Evolutionary conservation across 92 coral and sea anemone species (phyloP).

Genomic region (Actinernus sp.): DNA sequence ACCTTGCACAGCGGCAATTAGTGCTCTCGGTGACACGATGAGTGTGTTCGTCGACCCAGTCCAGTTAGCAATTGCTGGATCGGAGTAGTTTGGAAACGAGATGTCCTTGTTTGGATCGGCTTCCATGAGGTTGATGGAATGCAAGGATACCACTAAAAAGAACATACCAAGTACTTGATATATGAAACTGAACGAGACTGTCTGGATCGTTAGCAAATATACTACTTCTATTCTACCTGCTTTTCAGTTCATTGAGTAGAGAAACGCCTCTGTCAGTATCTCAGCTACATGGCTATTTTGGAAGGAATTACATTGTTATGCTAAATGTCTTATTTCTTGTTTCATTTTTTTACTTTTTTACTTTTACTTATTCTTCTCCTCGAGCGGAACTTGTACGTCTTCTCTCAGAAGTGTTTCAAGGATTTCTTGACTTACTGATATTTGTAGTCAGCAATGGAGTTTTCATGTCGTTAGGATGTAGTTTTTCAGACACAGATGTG

Average conservation of each 20-base stretch:
- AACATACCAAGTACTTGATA: too few relatives aligned
- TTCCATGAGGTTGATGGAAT: conserved; percentile 55
- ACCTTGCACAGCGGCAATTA: conserved; percentile 63
- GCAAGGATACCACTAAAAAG: conserved; percentile 63
- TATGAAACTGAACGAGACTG: neutral
- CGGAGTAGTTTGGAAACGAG: conserved; percentile 84
- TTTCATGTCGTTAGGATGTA: conserved; percentile 46
- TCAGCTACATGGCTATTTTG: too few relatives aligned
- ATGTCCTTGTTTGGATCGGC: conserved; percentile 64
- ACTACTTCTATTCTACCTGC: too few relatives aligned
- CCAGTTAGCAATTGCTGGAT: conserved; percentile 88
- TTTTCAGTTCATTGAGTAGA: too few relatives aligned
- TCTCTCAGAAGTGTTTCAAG: too few relatives aligned
- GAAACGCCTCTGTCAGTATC: too few relatives aligned
- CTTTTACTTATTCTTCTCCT: too few relatives aligned
- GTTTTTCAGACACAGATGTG: conserved; percentile 68
- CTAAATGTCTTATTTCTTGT: too few relatives aligned
- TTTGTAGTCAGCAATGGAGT: conserved; percentile 90
- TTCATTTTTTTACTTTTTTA: too few relatives aligned
- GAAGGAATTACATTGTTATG: too few relatives aligned
- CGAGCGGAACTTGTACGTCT: too few relatives aligned
- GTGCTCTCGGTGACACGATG: conserved; percentile 67
- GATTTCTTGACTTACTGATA: conserved; percentile 93
- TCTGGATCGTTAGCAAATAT: neutral
- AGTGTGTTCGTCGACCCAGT: conserved; percentile 69